phyloP scores from a whole-genome alignment of 2,888 invertebrate species.

The Torymus auratus region DNA sequence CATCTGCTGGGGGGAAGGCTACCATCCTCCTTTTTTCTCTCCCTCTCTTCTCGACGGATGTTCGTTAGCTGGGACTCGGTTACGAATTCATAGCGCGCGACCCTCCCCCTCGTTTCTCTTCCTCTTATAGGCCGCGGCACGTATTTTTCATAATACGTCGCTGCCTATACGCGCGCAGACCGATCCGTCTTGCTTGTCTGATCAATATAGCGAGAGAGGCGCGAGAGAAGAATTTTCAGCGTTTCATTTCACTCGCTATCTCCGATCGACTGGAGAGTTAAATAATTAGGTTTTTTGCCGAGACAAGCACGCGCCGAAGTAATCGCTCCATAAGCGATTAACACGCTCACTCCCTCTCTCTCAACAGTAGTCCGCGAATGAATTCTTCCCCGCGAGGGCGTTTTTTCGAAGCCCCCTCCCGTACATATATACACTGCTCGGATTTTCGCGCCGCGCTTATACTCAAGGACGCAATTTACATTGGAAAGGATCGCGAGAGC shows the following conservation, averaged over 20 bases:
- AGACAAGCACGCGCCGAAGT: background rate
- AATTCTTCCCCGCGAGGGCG: background rate
- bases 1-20: too few relatives aligned
- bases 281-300: conserved; percentile 23
- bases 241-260: conserved; percentile 6
- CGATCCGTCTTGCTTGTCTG: conserved; percentile 16
- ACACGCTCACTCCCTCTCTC: background rate
- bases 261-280: conserved; percentile 2
- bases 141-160: background rate
- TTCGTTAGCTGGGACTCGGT: conserved; percentile 11
- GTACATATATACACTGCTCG: background rate
- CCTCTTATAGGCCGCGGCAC: background rate
- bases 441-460: too few relatives aligned
- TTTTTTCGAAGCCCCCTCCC: background rate
- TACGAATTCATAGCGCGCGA: conserved; percentile 35
- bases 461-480: conserved; percentile 37
- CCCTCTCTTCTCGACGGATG: background rate
- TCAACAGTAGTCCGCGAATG: too few relatives aligned
- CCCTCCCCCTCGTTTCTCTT: conserved; percentile 18
- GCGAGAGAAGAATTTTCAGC: background rate
- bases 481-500: conserved; percentile 24
- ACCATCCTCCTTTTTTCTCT: background rate
- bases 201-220: conserved; percentile 1
- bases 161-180: conserved; percentile 37
- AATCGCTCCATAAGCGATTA: background rate